These are phyloP conservation scores for Phymastichus coffea DNA, from an alignment of 1,140 invertebrate species.

Conservation along the genomic window DNA sequence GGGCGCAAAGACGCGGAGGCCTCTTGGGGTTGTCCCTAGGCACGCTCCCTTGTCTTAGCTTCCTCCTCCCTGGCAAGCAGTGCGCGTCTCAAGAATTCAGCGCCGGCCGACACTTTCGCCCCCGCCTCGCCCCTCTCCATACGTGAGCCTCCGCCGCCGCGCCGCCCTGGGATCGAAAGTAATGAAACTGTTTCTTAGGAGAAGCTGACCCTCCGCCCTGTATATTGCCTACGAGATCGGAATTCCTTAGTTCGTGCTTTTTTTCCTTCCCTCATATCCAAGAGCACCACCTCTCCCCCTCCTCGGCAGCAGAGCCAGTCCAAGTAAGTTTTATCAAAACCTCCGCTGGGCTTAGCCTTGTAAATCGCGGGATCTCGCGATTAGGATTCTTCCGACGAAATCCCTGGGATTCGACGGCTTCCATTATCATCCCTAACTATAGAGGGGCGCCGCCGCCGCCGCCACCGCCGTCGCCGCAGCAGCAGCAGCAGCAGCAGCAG, in stretches of 20 bases:
- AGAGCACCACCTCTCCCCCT: no score
- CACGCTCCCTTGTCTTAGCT: conserved; percentile 16
- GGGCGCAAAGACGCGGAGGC: conserved; percentile 14
- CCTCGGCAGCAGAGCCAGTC: background rate
- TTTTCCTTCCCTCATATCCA: background rate
- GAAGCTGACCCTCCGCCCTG: conserved; percentile 3
- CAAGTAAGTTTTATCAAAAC: conserved; percentile 16
- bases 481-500: no score
- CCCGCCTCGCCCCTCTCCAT: background rate
- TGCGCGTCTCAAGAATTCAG: conserved; percentile 5
- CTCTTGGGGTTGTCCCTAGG: conserved; percentile 22
- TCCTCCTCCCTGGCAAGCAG: no score
- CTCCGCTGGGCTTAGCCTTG: conserved; percentile 21
- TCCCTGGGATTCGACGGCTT: background rate
- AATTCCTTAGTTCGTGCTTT: conserved; percentile 14
- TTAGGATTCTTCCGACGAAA: conserved; percentile 18
- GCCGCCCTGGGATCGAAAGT: conserved; percentile 15
- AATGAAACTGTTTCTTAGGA: conserved; percentile 25
- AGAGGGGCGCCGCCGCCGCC: background rate
- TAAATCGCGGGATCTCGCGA: conserved; percentile 17
- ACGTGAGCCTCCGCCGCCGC: background rate
- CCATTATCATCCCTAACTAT: conserved; percentile 7
- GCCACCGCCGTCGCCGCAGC: no score
- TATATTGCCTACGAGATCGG: conserved; percentile 26
- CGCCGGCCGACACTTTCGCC: background rate